Evolutionary conservation across 2,888 invertebrate species (phyloP).

Genomic region (Phoronis australis): DNA sequence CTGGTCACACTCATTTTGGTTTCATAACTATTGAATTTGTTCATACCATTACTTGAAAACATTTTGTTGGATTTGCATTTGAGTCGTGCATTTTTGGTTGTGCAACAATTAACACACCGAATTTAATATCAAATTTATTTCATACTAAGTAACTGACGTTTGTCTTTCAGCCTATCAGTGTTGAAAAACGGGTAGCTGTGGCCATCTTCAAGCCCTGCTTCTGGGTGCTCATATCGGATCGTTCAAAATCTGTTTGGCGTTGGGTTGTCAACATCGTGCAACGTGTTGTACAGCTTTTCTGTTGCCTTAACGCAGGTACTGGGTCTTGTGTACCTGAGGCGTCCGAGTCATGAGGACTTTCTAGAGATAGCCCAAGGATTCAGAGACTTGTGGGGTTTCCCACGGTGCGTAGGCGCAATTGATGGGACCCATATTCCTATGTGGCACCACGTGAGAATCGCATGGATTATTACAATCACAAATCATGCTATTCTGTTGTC

Average conservation of each 20-base stretch:
- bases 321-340: not conserved
- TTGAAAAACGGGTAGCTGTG: no score
- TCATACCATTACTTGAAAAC: no score
- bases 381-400: conserved; percentile 6
- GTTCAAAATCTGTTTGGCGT: conserved; percentile 15
- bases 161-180: no score
- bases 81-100: no score
- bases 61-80: no score
- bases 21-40: no score
- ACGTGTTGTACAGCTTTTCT: conserved; percentile 4
- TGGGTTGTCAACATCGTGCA: conserved; percentile 4
- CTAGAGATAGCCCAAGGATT: conserved; percentile 5
- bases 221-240: no score
- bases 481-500: conserved; percentile 7
- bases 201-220: no score
- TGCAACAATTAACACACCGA: no score
- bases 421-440: conserved; percentile 13
- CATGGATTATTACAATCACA: conserved; percentile 11
- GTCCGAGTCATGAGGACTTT: conserved; percentile 7
- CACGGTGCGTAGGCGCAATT: conserved; percentile 10
- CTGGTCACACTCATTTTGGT: no score
- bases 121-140: no score
- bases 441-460: conserved; percentile 2
- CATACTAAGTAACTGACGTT: no score
- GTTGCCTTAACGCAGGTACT: conserved; percentile 1